Conservation (phyloP, 2,113 vertebrate genomes). For the Oryzias melastigma region DNA sequence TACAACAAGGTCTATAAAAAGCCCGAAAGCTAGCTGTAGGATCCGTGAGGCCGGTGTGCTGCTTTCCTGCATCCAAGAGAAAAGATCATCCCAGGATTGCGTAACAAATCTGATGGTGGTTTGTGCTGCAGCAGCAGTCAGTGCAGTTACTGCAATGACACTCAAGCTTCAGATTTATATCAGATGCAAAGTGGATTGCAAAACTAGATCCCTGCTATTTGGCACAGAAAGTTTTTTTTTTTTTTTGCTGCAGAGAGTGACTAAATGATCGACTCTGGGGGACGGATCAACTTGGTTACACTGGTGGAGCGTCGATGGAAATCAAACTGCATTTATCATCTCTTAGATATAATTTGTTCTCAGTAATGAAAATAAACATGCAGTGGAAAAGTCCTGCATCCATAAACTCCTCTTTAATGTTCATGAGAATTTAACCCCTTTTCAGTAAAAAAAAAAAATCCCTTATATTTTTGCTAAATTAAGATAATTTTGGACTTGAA, state of each 20-base stretch:
- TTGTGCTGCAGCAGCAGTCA: slow-evolving; percentile 29
- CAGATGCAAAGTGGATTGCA: slow-evolving; percentile 6
- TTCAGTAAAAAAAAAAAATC: too few relatives aligned
- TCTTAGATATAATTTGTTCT: too few relatives aligned
- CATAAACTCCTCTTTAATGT: neutral
- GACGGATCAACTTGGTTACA: neutral
- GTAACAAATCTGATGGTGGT: slow-evolving; percentile 54
- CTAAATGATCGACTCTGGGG: neutral
- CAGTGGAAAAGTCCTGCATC: too few relatives aligned
- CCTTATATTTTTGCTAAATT: too few relatives aligned
- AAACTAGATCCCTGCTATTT: neutral
- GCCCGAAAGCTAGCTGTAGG: slow-evolving; percentile 27
- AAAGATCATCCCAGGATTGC: slow-evolving; percentile 60
- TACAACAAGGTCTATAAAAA: neutral
- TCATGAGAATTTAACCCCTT: too few relatives aligned
- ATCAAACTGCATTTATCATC: too few relatives aligned
- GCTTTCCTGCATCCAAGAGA: slow-evolving; percentile 52
- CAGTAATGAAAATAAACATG: too few relatives aligned
- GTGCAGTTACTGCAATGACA: slow-evolving; percentile 25
- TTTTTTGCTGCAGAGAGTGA: neutral
- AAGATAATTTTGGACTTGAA: too few relatives aligned
- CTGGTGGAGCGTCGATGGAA: too few relatives aligned
- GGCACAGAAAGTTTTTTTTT: neutral
- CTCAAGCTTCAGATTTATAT: slow-evolving; percentile 22
- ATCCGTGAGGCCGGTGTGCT: slow-evolving; percentile 40